These are phyloP conservation scores for Pelodiscus sinensis DNA, from an alignment of 2,113 vertebrate species.

Conservation along the genomic window DNA sequence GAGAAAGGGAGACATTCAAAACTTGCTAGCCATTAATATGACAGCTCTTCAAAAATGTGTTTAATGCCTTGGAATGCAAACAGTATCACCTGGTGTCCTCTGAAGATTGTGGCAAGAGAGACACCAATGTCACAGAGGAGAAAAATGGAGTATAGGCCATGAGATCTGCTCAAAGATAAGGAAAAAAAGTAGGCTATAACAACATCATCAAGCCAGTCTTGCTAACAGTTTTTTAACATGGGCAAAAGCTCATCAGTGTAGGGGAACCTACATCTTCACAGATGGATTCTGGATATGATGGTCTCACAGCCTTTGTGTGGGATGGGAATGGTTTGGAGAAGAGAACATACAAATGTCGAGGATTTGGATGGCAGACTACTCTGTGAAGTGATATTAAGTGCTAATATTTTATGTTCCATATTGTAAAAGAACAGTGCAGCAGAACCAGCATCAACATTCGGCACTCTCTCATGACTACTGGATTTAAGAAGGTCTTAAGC, in stretches of 20 bases:
- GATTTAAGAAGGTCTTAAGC: background rate
- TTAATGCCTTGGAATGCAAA: background rate
- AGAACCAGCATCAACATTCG: background rate
- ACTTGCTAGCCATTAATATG: background rate
- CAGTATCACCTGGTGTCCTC: background rate
- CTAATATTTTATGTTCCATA: rapidly evolving
- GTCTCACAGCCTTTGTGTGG: rapidly evolving
- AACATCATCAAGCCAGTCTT: background rate
- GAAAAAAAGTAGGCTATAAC: background rate
- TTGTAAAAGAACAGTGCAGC: rapidly evolving
- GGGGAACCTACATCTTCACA: background rate
- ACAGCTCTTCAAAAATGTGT: background rate
- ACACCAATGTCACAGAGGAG: background rate
- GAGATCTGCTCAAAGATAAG: background rate
- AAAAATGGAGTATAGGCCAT: background rate
- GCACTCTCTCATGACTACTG: rapidly evolving
- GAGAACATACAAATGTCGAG: background rate
- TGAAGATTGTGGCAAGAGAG: too few relatives aligned
- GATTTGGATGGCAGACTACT: rapidly evolving
- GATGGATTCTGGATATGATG: background rate
- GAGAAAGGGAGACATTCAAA: rapidly evolving
- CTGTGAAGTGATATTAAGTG: rapidly evolving
- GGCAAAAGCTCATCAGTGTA: background rate
- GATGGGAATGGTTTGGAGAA: rapidly evolving
- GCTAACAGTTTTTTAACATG: background rate